A percentile compares a stretch with the other conserved stretches of the same genome.
These are phyloP conservation scores for Aegithalos caudatus DNA, from an alignment of 2,113 vertebrate genomes.

Conservation along the genomic window DNA sequence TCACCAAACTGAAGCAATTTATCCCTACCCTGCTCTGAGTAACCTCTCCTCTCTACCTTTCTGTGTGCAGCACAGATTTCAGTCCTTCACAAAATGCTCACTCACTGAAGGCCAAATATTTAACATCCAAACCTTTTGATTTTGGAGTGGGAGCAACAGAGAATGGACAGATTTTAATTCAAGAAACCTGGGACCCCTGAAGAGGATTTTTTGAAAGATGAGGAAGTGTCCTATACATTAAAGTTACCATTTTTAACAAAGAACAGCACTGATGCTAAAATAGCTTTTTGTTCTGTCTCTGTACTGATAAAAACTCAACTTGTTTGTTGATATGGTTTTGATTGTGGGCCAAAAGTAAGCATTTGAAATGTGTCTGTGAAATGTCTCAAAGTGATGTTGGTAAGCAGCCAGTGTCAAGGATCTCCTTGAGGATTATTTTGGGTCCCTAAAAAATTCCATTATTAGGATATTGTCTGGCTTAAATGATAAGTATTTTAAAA, in stretches of 20 bases:
- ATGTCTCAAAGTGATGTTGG: background rate
- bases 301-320: background rate
- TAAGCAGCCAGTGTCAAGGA: background rate
- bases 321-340: background rate
- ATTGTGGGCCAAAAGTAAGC: background rate
- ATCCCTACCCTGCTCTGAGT: background rate
- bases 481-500: background rate
- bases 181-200: background rate
- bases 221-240: background rate
- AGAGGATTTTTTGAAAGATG: background rate
- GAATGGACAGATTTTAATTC: background rate
- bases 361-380: background rate
- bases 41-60: background rate
- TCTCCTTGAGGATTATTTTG: background rate
- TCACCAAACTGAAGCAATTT: background rate
- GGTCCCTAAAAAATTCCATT: background rate
- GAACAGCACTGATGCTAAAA: background rate
- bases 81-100: background rate
- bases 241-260: background rate
- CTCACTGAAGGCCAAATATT: background rate
- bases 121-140: background rate
- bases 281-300: background rate
- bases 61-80: rapidly evolving
- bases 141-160: background rate
- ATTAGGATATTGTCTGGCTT: background rate